These are phyloP conservation scores for Polyodon spathula DNA, from an alignment of 2,113 vertebrate genomes.

Conservation along the genomic window DNA sequence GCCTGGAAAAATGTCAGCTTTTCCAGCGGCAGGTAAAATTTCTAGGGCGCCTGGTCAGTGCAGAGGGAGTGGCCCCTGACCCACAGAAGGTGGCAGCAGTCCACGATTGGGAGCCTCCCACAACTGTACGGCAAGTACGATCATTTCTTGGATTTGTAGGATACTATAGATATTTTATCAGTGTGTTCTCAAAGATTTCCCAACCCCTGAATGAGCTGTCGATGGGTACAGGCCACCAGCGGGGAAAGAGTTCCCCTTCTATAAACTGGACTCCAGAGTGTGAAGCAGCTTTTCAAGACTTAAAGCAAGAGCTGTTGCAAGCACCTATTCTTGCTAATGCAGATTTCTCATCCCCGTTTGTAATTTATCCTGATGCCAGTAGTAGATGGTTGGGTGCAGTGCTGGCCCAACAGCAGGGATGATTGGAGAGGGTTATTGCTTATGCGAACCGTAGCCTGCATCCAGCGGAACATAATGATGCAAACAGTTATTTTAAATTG, in stretches of 20 bases:
- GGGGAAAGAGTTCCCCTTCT: not conserved
- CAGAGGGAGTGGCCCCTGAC: constrained; percentile 1
- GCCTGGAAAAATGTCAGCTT: not conserved
- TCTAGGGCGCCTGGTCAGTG: constrained; percentile 1
- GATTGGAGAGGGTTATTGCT: not conserved
- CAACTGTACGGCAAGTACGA: not conserved
- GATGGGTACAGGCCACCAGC: not conserved
- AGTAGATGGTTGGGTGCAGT: not conserved
- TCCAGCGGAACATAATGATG: not conserved
- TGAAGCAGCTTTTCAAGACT: not conserved
- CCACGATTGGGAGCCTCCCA: not conserved
- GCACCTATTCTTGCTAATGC: not conserved
- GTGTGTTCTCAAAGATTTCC: not conserved
- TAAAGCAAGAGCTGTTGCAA: not conserved
- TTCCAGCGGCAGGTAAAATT: constrained; percentile 1
- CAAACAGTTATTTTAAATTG: constrained; percentile 2
- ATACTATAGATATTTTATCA: not conserved
- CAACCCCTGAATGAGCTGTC: not conserved
- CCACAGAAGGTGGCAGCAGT: not conserved
- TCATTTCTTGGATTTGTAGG: not conserved
- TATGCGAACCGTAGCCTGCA: not conserved
- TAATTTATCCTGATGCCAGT: not conserved
- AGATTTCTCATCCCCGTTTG: not conserved
- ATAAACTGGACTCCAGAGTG: not conserved
- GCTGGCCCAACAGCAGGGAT: not conserved